Percentiles rank a stretch among this genome's conserved stretches.
phyloP scores from a whole-genome alignment of 2,113 vertebrate genomes.

The Tauraco erythrolophus region DNA sequence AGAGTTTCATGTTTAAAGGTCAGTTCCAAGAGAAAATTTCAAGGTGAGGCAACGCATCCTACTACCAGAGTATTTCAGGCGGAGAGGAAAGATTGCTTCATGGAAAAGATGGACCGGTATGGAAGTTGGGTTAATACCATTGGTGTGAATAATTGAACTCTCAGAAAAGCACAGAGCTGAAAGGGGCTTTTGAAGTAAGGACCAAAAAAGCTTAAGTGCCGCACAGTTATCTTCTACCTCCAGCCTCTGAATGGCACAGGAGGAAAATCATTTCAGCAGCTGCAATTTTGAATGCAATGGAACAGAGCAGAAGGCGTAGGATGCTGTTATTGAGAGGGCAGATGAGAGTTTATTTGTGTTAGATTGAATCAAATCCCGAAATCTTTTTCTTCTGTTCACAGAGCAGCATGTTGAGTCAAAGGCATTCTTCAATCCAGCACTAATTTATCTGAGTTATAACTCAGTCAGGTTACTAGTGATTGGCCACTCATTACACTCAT shows the following conservation, averaged over 20 bases:
- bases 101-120: not conserved
- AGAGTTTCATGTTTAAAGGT: not conserved
- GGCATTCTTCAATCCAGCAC: not conserved
- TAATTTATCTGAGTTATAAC: not conserved
- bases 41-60: not conserved
- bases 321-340: not conserved
- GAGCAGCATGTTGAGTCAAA: not conserved
- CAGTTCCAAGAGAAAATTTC: not conserved
- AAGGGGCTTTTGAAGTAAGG: not conserved
- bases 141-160: not conserved
- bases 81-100: not conserved
- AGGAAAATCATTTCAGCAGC: not conserved
- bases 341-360: not conserved
- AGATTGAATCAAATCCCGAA: not conserved
- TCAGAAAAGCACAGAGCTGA: not conserved
- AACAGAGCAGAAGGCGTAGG: not conserved
- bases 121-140: not conserved
- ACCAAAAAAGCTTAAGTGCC: not conserved
- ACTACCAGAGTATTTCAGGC: not conserved
- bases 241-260: not conserved
- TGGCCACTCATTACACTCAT: not conserved
- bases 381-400: not conserved
- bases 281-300: not conserved
- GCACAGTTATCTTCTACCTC: not conserved
- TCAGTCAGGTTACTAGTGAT: not conserved